Conservation (phyloP, 2,113 vertebrate genomes). For the Macaca mulatta region DNA sequence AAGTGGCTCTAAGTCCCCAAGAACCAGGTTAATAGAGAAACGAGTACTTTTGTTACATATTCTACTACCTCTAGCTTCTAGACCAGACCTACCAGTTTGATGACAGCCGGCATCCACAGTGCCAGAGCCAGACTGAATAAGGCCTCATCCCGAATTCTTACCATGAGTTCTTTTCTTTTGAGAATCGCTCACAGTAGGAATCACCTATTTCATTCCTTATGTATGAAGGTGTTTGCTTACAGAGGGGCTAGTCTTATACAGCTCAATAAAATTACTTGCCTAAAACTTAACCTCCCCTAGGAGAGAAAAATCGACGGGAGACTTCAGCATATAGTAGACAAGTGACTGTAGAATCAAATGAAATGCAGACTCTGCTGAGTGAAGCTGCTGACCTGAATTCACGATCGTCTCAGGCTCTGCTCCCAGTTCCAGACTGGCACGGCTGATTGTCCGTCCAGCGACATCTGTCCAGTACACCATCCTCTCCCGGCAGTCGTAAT, state of each 20-base stretch:
- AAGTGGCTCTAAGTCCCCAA: neutral
- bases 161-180: neutral
- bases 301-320: neutral
- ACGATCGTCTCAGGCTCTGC: conserved; percentile 93
- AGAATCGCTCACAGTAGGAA: neutral
- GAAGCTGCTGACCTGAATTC: conserved; percentile 87
- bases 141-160: neutral
- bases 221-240: neutral
- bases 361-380: neutral
- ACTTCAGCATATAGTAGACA: neutral
- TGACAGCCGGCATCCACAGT: neutral
- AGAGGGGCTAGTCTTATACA: neutral
- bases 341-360: neutral
- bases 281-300: neutral
- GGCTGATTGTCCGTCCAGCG: conserved; percentile 92
- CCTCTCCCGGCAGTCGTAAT: conserved; percentile 93
- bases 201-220: neutral
- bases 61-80: neutral
- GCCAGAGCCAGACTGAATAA: neutral
- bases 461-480: conserved; percentile 97
- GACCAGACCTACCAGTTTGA: neutral
- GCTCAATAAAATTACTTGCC: neutral
- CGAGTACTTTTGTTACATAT: neutral
- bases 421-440: conserved; percentile 88
- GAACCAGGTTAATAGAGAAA: neutral